Evolutionary conservation across 2,797 vertebrate species (phyloP), one percentile per base, ranked within the genome.

Genomic region (Paedocypris micromegethes): DNA sequence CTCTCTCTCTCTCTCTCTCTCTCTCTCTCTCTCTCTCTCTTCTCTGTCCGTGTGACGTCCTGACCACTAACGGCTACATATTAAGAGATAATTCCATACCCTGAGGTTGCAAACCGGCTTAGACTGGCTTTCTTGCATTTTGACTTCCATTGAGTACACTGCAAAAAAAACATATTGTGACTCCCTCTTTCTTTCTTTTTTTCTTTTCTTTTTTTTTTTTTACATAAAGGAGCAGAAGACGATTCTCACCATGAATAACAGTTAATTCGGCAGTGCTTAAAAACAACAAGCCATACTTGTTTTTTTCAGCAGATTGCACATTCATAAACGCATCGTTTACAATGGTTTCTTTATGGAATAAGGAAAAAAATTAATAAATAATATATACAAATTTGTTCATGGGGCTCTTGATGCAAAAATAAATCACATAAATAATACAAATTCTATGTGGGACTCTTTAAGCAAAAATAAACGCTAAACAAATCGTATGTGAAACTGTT

Each of bases 21-120:
- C 57, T 58, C 41, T 64, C 41, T 57, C 60, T 60, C 47, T 66
- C 58, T 62, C 58, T 59, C 57, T 55, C 41, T 72, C 50, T 73
- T 62, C 72, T 77, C 63, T 86, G 78, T 84, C 73, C 56, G 77
- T 85, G 83, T 87, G 85, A 86, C 80, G 90, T 88, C 79, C 82
- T 81, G 81, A 88, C 87, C 87, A 86, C 88, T 89, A 88, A 90
- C 79, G 86, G 91, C 90, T 90, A 90, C 86, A 88, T 88, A 90
- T 90, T 89, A 89, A 90, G 83, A 90, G 88, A 91, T 88, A 90
- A 92, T 92, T 92, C 87, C 85, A 83, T 90, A 90, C 90, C 90
- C 90, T 88, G 91, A 91, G 90, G 91, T 93, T 93, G 87, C 86
- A 92, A 93, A 93, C 92, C 87, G 84, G 91, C 87, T 93, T 83